A percentile compares a stretch with the other conserved stretches of the same genome.
Conservation (phyloP, 2,888 invertebrate species). For the Periphyllus acericola region DNA sequence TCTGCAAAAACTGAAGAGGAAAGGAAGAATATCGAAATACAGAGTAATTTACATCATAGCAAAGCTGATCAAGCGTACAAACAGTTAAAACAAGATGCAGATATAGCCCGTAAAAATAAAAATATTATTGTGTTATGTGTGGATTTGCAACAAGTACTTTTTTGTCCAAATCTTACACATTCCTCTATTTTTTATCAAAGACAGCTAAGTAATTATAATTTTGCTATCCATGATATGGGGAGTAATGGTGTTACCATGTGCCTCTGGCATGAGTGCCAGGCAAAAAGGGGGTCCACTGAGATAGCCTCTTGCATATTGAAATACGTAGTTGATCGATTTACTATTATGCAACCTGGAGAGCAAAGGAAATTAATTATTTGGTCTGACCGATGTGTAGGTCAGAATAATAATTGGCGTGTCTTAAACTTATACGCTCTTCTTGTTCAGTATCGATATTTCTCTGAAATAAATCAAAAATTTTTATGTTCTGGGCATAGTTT, state of each 20-base stretch:
- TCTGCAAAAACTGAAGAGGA: slow-evolving; percentile 14
- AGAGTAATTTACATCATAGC: too few species aligned
- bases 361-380: not conserved
- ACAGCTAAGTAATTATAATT: slow-evolving; percentile 1
- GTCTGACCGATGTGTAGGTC: not conserved
- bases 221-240: too few species aligned
- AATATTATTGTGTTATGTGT: too few species aligned
- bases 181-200: slow-evolving; percentile 20
- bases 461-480: not conserved
- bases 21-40: not conserved
- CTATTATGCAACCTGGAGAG: not conserved
- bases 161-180: not conserved
- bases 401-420: not conserved
- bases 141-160: too few species aligned
- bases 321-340: not conserved
- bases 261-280: too few species aligned
- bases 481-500: not conserved
- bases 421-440: not conserved
- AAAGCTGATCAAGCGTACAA: too few species aligned
- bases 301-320: too few species aligned
- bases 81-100: too few species aligned
- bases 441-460: not conserved
- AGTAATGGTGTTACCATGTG: too few species aligned
- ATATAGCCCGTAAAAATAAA: too few species aligned
- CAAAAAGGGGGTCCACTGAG: too few species aligned